Base-by-base conservation (phyloP, 2,888 invertebrate species). In the Volucella inflata region DNA sequence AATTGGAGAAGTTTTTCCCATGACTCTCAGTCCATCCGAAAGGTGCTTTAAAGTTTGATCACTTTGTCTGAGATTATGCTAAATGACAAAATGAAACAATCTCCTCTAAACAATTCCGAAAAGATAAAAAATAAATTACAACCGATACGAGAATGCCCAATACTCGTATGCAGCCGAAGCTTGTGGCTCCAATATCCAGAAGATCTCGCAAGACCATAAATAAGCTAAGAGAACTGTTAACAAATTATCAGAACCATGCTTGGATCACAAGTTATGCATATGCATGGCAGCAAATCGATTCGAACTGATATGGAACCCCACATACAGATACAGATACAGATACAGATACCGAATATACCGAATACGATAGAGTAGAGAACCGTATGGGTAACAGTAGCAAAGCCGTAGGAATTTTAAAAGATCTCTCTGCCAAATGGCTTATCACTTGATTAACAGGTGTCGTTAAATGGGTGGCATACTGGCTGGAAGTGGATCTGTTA, bases 1-100 rank as follows among this genome's bases (percentile, higher is more conserved):
- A 76, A 68, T 68, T 71, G 21, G 71, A 38, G 38, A 64, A 74
- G 14, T 53, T 78, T 83, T 83, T 83, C 83, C 83, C 83, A 83
- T 68, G 64, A 55, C 46, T 51, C 48, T 59, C 62, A 42, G 62
- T 64, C 60, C 67, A 21, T 30, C 30, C 6, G 30, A 30, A 30
- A 30, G 55, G 12, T 38, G 42, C n/a, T 51, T 36, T 40, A 68
- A 48, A 30, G 36, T 8, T 6, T 48, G 40, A 38, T 30, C 53
- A 51, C 62, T 55, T 53, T 46, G 46, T 17, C 42, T 30, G 9
- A 21, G 68, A 78, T 83, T 83, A 83, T 83, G 83, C 83, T 78
- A 78, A 83, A 74, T 74, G 50, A 14, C 51, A 42, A 82, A 72
- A 71, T 17, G 71, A 77, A 71, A 76, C 77, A 65, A 53, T 44